Evolutionary conservation across 53 echinoderm and acorn worm genomes (phyloP).

Genomic region (Mesocentrotus franciscanus): DNA sequence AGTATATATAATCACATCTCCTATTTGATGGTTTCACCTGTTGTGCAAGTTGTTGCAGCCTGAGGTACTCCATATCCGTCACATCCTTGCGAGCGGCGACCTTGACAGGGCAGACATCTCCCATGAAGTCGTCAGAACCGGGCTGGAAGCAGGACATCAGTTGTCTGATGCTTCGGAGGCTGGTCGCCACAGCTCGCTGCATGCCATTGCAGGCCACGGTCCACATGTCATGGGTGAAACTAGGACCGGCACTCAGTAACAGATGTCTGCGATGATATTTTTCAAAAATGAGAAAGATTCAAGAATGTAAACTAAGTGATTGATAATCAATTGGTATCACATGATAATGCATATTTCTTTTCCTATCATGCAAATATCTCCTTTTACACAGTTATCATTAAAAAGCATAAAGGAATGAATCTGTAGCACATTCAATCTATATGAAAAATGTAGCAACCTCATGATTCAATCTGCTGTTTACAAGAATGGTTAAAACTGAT

Average conservation of each 20-base stretch:
- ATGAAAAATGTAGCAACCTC: background rate
- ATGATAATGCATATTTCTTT: background rate
- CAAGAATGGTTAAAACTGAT: background rate
- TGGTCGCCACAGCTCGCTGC: slow-evolving; percentile 97
- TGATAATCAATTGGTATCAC: background rate
- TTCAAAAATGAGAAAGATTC: slow-evolving; percentile 76
- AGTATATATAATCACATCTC: too few species aligned
- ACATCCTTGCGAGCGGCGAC: slow-evolving; percentile 95
- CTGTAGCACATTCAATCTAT: background rate
- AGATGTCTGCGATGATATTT: slow-evolving; percentile 77
- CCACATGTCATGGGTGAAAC: slow-evolving; percentile 98
- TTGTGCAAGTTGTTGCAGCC: slow-evolving; percentile 94
- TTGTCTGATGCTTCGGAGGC: slow-evolving; percentile 89
- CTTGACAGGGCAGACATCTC: slow-evolving; percentile 94
- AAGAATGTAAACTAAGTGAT: slow-evolving; percentile 74
- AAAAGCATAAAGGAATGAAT: background rate
- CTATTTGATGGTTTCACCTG: slow-evolving; percentile 70
- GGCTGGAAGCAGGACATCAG: slow-evolving; percentile 98
- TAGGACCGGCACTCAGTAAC: slow-evolving; percentile 90
- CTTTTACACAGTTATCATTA: background rate
- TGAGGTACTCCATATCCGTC: slow-evolving; percentile 86
- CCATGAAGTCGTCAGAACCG: slow-evolving; percentile 97
- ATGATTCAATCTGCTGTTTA: background rate
- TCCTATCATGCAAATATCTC: background rate
- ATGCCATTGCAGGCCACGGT: slow-evolving; percentile 96